A percentile compares a stretch with the other conserved stretches of the same genome.
phyloP scores from a whole-genome alignment of 1,140 invertebrate species.

The Lepidurus packardi region DNA sequence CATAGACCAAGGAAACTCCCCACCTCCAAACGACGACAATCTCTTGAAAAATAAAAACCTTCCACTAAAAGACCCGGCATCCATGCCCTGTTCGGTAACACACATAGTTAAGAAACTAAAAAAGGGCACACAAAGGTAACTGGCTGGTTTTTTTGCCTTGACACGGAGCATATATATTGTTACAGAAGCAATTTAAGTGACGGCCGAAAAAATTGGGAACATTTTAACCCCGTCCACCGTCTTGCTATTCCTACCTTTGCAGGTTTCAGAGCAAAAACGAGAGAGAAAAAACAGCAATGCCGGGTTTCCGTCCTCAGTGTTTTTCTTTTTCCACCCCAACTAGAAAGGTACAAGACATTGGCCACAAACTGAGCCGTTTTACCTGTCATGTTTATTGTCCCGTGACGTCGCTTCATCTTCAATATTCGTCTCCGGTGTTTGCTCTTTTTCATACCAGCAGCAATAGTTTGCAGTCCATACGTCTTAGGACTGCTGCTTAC shows the following conservation, averaged over 20 bases:
- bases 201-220: slow-evolving; percentile 16
- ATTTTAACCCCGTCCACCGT: background rate
- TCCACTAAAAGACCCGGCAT: background rate
- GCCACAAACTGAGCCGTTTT: slow-evolving; percentile 21
- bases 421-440: background rate
- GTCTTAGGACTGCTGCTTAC: too few relatives aligned
- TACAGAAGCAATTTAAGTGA: slow-evolving; percentile 4
- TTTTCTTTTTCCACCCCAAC: background rate
- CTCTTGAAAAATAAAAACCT: background rate
- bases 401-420: background rate
- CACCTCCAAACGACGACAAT: background rate
- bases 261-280: background rate
- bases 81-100: background rate
- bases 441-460: background rate
- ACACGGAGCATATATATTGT: background rate
- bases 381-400: slow-evolving; percentile 18
- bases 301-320: background rate
- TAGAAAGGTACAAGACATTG: slow-evolving; percentile 5
- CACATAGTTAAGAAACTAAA: background rate
- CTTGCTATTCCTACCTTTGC: background rate
- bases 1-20: background rate
- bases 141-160: background rate
- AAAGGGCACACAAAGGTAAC: slow-evolving; percentile 5
- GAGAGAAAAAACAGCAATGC: background rate
- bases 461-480: background rate